phyloP scores from a whole-genome alignment of 2,888 invertebrate species.

The Gymnocheta viridis region DNA sequence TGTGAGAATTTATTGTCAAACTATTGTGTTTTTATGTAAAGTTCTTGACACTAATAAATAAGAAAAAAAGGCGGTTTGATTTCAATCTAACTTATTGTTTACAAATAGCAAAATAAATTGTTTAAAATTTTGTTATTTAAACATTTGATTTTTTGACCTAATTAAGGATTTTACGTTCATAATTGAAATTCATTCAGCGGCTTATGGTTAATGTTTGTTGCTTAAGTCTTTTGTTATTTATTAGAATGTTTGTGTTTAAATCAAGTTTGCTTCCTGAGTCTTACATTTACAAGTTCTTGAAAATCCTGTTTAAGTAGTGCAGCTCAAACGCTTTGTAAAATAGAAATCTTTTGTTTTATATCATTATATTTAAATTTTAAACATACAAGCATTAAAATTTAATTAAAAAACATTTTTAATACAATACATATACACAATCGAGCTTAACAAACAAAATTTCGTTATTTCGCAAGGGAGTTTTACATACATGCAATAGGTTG shows the following conservation, averaged over 20 bases:
- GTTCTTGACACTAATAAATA: conserved; percentile 50
- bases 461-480: too few species aligned
- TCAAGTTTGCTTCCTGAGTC: conserved; percentile 35
- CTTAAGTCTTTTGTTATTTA: conserved; percentile 43
- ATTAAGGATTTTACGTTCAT: neutral
- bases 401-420: too few species aligned
- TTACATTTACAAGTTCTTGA: neutral
- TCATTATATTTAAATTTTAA: neutral
- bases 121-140: neutral
- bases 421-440: too few species aligned
- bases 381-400: too few species aligned
- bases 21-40: conserved; percentile 22
- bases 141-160: neutral
- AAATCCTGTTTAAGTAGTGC: neutral
- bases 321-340: neutral
- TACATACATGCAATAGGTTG: too few species aligned
- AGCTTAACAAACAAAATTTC: too few species aligned
- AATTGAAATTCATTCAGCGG: neutral
- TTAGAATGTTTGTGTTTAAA: neutral
- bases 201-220: conserved; percentile 6
- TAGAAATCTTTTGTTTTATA: neutral
- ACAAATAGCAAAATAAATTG: neutral
- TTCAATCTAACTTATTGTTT: conserved; percentile 27
- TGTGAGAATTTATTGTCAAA: conserved; percentile 23
- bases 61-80: conserved; percentile 13